Conservation (phyloP, 1,140 invertebrate species). For the Drosophila lowei region DNA sequence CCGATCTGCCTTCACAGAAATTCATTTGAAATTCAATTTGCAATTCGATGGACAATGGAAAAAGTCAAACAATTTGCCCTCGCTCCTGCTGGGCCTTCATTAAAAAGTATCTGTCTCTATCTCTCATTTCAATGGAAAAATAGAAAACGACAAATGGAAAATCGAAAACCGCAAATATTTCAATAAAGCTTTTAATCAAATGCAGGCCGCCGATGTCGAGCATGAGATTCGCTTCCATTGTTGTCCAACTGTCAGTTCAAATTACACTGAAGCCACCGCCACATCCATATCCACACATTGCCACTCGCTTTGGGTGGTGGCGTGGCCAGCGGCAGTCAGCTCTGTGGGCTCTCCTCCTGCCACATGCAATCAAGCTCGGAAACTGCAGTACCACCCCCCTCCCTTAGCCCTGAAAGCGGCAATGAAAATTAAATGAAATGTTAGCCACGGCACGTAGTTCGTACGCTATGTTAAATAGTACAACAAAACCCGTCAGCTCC, state of each 20-base stretch:
- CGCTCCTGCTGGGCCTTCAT: constrained; percentile 24
- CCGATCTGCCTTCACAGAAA: constrained; percentile 3
- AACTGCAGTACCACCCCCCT: constrained; percentile 1
- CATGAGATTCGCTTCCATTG: constrained; percentile 30
- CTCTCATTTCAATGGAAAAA: constrained; percentile 4
- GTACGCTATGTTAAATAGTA: constrained; percentile 39
- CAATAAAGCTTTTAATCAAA: constrained; percentile 44
- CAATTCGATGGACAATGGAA: not conserved
- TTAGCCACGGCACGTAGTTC: constrained; percentile 52
- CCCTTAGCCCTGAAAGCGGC: constrained; percentile 19
- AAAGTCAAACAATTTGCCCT: constrained; percentile 51
- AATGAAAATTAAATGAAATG: constrained; percentile 61
- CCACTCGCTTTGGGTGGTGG: not conserved
- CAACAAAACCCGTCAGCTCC: constrained; percentile 25
- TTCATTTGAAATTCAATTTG: constrained; percentile 12
- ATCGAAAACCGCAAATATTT: constrained; percentile 42
- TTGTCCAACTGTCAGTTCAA: constrained; percentile 56
- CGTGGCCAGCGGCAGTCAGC: constrained; percentile 13
- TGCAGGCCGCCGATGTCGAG: constrained; percentile 20
- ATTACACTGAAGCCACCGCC: constrained; percentile 55
- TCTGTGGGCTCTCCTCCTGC: constrained; percentile 15
- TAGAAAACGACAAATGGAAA: constrained; percentile 4
- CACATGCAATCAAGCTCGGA: constrained; percentile 32
- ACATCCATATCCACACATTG: not conserved
- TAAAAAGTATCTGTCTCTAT: constrained; percentile 13